A percentile compares a stretch with the other conserved stretches of the same genome.
These are phyloP conservation scores for Ochropleura leucogaster DNA, from an alignment of 2,888 invertebrate species.

Conservation along the genomic window DNA sequence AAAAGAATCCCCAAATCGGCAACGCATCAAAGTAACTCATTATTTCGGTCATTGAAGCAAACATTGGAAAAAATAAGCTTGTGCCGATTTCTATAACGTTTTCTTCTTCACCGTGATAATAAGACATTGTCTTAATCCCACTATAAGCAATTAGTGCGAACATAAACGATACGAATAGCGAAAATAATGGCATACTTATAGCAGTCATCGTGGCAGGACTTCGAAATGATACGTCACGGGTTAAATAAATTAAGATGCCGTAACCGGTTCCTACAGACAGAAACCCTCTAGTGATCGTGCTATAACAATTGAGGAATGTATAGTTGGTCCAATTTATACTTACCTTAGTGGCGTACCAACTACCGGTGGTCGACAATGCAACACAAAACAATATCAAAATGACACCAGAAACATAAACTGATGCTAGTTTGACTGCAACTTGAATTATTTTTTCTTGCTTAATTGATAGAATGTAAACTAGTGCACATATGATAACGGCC, in stretches of 20 bases:
- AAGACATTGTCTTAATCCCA: conserved; percentile 84
- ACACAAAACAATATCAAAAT: conserved; percentile 79
- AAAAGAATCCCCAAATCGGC: conserved; percentile 79
- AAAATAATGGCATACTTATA: conserved; percentile 76
- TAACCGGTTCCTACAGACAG: conserved; percentile 69
- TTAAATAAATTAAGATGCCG: conserved; percentile 79
- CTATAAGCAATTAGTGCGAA: conserved; percentile 78
- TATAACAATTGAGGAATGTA: conserved; percentile 7
- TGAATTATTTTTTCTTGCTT: conserved; percentile 77
- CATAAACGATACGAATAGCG: conserved; percentile 73
- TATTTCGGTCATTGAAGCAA: conserved; percentile 81
- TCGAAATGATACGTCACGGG: conserved; percentile 80
- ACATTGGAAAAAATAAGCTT: conserved; percentile 75
- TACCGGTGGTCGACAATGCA: conserved; percentile 79
- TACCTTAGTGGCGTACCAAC: conserved; percentile 75
- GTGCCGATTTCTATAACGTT: conserved; percentile 79
- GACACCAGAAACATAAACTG: conserved; percentile 71
- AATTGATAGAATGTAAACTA: conserved; percentile 78
- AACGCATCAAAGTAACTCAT: conserved; percentile 80
- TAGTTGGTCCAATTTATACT: conserved; percentile 4
- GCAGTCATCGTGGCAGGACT: conserved; percentile 85
- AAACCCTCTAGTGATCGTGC: conserved; percentile 6
- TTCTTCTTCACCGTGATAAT: conserved; percentile 84
- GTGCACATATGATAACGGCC: conserved; percentile 65
- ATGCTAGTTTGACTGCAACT: conserved; percentile 72